Percentiles rank a stretch among this genome's conserved stretches.
phyloP scores from a whole-genome alignment of 2,888 invertebrate genomes.

The Acanthoscelides obtectus region DNA sequence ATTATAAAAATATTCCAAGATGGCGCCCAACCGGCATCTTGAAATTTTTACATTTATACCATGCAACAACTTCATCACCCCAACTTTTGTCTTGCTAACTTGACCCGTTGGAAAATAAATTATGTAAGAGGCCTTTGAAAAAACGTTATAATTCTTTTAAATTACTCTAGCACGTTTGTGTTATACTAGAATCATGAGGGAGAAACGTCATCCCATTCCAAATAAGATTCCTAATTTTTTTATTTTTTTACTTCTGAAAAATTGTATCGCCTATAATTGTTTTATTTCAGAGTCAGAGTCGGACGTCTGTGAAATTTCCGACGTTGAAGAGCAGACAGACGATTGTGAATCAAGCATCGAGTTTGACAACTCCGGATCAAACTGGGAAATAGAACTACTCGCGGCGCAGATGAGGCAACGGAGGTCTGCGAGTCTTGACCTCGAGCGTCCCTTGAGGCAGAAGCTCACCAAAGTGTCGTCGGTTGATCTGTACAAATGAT shows the following conservation, averaged over 20 bases:
- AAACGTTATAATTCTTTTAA: too few relatives aligned
- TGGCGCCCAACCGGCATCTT: too few relatives aligned
- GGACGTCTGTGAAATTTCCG: constrained; percentile 39
- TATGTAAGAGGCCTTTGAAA: too few relatives aligned
- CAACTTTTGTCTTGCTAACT: too few relatives aligned
- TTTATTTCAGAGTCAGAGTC: constrained; percentile 36
- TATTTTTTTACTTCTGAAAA: background rate
- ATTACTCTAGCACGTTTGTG: too few relatives aligned
- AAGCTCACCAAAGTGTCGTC: constrained; percentile 29
- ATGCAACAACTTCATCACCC: too few relatives aligned
- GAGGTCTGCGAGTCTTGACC: constrained; percentile 43
- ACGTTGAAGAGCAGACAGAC: constrained; percentile 34
- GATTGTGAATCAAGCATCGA: constrained; percentile 36
- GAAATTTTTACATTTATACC: too few relatives aligned
- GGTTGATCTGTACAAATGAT: constrained; percentile 21
- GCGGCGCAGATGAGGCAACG: constrained; percentile 44
- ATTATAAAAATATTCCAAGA: too few relatives aligned
- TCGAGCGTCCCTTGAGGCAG: constrained; percentile 28
- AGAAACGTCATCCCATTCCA: too few relatives aligned
- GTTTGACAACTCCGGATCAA: constrained; percentile 40
- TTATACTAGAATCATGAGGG: too few relatives aligned
- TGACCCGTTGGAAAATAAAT: too few relatives aligned
- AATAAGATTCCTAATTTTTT: too few relatives aligned
- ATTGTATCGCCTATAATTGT: background rate
- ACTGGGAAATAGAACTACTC: constrained; percentile 46